These are phyloP conservation scores for Hofmannophila pseudospretella DNA, from an alignment of 2,888 invertebrate genomes.

Conservation along the genomic window DNA sequence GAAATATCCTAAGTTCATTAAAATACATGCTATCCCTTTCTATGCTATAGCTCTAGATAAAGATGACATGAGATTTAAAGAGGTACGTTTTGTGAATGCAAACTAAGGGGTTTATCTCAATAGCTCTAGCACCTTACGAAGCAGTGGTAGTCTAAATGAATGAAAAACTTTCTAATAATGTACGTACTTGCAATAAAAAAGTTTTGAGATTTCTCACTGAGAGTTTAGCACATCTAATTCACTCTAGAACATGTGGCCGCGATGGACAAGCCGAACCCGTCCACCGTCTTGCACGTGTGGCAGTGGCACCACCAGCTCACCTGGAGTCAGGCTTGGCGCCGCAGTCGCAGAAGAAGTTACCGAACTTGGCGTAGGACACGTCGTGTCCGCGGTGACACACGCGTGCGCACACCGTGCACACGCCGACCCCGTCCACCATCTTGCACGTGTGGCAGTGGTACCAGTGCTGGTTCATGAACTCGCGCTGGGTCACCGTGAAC, in stretches of 20 bases:
- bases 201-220: too few species aligned
- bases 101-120: too few species aligned
- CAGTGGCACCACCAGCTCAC: constrained; percentile 96
- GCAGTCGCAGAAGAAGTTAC: constrained; percentile 99
- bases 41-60: too few species aligned
- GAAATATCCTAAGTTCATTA: too few species aligned
- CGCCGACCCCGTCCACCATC: constrained; percentile 99
- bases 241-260: constrained; percentile 98
- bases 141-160: too few species aligned
- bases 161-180: too few species aligned
- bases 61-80: too few species aligned
- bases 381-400: constrained; percentile 98
- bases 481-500: constrained; percentile 97
- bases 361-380: constrained; percentile 96
- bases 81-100: too few species aligned
- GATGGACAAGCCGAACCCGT: constrained; percentile 98
- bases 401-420: constrained; percentile 97
- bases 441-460: constrained; percentile 99
- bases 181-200: too few species aligned
- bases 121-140: too few species aligned
- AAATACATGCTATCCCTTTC: too few species aligned
- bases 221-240: too few species aligned
- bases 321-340: constrained; percentile 93
- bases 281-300: constrained; percentile 98
- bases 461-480: constrained; percentile 99